Evolutionary conservation across 1,140 invertebrate species (phyloP), one percentile per base, ranked within the genome.

Genomic region (Zaprionus davidi): DNA sequence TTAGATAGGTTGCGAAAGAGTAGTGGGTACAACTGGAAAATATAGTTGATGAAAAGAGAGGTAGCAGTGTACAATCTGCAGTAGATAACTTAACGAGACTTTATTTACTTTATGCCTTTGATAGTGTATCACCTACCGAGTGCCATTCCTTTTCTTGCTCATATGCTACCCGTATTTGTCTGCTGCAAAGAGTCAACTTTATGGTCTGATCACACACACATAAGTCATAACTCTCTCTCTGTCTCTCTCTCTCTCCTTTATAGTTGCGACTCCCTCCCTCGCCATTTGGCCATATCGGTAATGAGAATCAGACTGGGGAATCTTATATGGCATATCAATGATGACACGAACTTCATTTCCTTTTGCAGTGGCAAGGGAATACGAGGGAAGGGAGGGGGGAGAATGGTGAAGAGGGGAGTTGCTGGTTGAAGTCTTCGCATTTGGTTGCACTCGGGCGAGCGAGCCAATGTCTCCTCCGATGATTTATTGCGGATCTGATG

Each of bases 391-490:
- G 34, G 13, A 28, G 11, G 20, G 15, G 15, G 34, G n/a, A 20
- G n/a, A 6, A 7, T n/a, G 13, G 3, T 2, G 15, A 17, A 24
- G 20, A 58, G 28, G 6, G 58, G 57, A 24, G 55, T 3, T 13
- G 5, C 6, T 9, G 41, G 20, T 24, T 26, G 53, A 63, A 38
- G 24, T 41, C 64, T 85, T 86, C 68, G 63, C 83, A 82, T 82
- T 72, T 86, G 82, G 76, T 76, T 85, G 82, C 82, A 85, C 53
- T 70, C 66, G 68, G 80, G 57, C 57, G 78, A 72, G 57, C 57
- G 78, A 72, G 63, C 34, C 82, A 76, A 76, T 86, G 83, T 86
- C 72, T 76, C 72, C 71, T 78, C 70, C 73, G 83, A 79, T 86
- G 83, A 86, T 86, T 86, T 86, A 86, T 86, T 73, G 77, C 80